phyloP scores from a whole-genome alignment of 2,797 vertebrate species.

The Pipistrellus pipistrellus region DNA sequence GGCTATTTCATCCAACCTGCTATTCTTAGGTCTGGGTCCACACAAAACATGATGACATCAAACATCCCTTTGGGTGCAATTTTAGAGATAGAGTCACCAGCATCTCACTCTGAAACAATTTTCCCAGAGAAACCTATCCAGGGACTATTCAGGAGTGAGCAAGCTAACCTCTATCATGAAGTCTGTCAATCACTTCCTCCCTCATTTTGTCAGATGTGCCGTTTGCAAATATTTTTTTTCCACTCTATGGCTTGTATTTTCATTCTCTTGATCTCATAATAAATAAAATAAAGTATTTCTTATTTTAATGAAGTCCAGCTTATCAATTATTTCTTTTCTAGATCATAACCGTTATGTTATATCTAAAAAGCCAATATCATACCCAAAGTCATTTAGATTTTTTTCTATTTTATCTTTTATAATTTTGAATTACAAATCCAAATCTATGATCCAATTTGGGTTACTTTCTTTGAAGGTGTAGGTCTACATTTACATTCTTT shows the following conservation, averaged over 20 bases:
- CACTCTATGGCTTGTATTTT: neutral
- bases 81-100: too few species aligned
- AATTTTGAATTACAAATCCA: neutral
- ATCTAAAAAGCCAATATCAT: neutral
- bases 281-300: neutral
- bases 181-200: too few species aligned
- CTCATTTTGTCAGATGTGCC: neutral
- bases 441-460: neutral
- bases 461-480: neutral
- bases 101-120: too few species aligned
- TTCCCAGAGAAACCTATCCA: too few species aligned
- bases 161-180: too few species aligned
- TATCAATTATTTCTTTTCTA: neutral
- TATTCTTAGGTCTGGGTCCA: too few species aligned
- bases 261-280: neutral
- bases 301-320: neutral
- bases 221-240: neutral
- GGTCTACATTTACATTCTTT: neutral
- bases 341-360: neutral
- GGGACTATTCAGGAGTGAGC: too few species aligned
- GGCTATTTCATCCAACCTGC: too few species aligned
- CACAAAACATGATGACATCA: too few species aligned
- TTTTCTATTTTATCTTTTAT: neutral
- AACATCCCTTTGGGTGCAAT: too few species aligned
- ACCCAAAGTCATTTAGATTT: neutral